Evolutionary conservation across 2,797 vertebrate genomes (phyloP).

Genomic region (Botia almorhae): DNA sequence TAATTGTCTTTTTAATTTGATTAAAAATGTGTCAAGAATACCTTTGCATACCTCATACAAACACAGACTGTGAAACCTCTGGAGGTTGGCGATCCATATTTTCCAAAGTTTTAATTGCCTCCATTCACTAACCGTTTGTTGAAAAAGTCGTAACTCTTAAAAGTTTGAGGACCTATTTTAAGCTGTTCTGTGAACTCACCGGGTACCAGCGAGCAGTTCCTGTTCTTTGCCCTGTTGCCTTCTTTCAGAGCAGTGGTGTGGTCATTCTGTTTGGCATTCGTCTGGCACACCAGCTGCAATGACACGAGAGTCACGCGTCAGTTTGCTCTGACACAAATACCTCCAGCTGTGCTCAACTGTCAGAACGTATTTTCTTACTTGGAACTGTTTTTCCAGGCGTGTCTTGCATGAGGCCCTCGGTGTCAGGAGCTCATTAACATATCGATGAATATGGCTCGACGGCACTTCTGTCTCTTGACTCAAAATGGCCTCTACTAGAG

Average conservation of each 20-base stretch:
- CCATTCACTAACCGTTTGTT: no score
- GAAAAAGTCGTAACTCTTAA: no score
- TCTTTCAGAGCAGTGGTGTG: slow-evolving; percentile 85
- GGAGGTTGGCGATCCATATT: no score
- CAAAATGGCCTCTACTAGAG: slow-evolving; percentile 89
- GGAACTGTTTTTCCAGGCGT: slow-evolving; percentile 89
- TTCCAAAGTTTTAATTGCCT: no score
- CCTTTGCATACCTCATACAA: no score
- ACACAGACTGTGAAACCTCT: no score
- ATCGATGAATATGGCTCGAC: slow-evolving; percentile 84
- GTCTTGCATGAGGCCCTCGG: slow-evolving; percentile 85
- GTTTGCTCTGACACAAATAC: neutral
- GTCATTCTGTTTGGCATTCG: slow-evolving; percentile 82
- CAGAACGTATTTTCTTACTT: slow-evolving; percentile 74
- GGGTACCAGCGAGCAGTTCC: slow-evolving; percentile 85
- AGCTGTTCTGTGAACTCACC: slow-evolving; percentile 73
- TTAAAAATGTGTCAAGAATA: no score
- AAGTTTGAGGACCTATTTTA: neutral
- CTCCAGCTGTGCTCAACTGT: slow-evolving; percentile 6
- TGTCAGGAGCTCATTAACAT: slow-evolving; percentile 90
- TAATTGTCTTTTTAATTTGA: no score
- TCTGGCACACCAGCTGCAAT: slow-evolving; percentile 85
- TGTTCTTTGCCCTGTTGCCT: slow-evolving; percentile 88
- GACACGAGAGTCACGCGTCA: neutral
- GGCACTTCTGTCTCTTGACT: slow-evolving; percentile 89